These are phyloP conservation scores for Eupithecia subumbrata DNA, from an alignment of 2,888 invertebrate genomes.

Conservation along the genomic window DNA sequence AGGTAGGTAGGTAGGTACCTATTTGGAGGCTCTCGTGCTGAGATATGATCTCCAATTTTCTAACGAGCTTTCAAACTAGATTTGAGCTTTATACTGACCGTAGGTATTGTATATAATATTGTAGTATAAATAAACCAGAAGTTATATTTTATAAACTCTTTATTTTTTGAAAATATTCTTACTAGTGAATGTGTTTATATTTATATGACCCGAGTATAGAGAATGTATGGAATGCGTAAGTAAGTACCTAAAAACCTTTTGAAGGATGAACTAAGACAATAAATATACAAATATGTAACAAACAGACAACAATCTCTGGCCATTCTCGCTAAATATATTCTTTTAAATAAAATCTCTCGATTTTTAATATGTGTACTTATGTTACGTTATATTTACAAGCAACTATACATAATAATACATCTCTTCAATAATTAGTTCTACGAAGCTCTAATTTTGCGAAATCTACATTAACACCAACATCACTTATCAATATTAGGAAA, in stretches of 20 bases:
- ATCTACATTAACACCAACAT: constrained; percentile 31
- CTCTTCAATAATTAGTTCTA: constrained; percentile 41
- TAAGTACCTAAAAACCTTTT: constrained; percentile 61
- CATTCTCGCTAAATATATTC: constrained; percentile 48
- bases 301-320: constrained; percentile 44
- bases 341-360: constrained; percentile 60
- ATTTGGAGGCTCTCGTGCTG: background rate
- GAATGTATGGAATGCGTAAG: constrained; percentile 68
- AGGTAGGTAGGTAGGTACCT: background rate
- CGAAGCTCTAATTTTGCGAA: constrained; percentile 25
- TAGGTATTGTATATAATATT: background rate
- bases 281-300: constrained; percentile 44
- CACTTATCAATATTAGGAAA: constrained; percentile 28
- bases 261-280: constrained; percentile 47
- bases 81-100: background rate
- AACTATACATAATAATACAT: constrained; percentile 65
- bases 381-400: constrained; percentile 72
- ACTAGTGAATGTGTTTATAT: constrained; percentile 59
- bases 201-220: constrained; percentile 58
- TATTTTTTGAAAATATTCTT: constrained; percentile 60
- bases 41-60: background rate
- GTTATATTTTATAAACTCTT: constrained; percentile 34
- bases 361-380: constrained; percentile 53
- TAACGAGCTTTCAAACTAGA: background rate
- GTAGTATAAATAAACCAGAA: background rate